Base-by-base conservation (phyloP, 1,140 invertebrate species). In the Sminthurides bifidus region DNA sequence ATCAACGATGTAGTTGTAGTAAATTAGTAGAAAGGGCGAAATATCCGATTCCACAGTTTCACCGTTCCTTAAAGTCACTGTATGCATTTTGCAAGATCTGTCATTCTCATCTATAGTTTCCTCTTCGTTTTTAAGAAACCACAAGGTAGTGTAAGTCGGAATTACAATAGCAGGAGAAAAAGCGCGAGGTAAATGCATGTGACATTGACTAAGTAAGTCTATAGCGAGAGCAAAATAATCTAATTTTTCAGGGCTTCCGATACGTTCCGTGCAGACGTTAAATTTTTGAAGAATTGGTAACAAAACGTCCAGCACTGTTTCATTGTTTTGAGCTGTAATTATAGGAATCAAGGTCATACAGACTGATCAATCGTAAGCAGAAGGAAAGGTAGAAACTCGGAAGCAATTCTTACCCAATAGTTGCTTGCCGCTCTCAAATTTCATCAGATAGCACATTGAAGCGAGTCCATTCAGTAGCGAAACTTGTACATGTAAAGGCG, bases 201-300 rank as follows among this genome's bases (percentile, higher is more conserved):
- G 58, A n/a, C 52, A 55, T 30, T 55, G 52, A n/a, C 48, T 30
- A 5, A 60, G 31, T 8, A 60, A 53, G 29, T 51, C 35, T 2
- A 60, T n/a, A 17, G 52, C 29, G 2, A 60, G 30, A 26, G 53
- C 48, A 45, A 60, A 60, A 43, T 60, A 60, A 19, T 60, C 53
- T 6, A 60, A n/a, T 15, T 26, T 51, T 19, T 56, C 48, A 15
- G 53, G 46, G 15, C 46, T 35, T 14, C 37, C 26, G n/a, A 52
- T 31, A 1, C 10, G 17, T 23, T 60, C 59, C 0, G 54, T 60
- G 50, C 54, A 60, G 21, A 49, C 4, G 0, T 15, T 1, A 40
- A 60, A 60, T 33, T 46, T 56, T 0, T 29, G 27, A 10, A 38
- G 37, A 26, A 60, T 30, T n/a, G 29, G 14, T 5, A 60, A 5